Evolutionary conservation across 2,797 vertebrate species (phyloP), one percentile per base, ranked within the genome.

Genomic region (Pogonophryne albipinna): DNA sequence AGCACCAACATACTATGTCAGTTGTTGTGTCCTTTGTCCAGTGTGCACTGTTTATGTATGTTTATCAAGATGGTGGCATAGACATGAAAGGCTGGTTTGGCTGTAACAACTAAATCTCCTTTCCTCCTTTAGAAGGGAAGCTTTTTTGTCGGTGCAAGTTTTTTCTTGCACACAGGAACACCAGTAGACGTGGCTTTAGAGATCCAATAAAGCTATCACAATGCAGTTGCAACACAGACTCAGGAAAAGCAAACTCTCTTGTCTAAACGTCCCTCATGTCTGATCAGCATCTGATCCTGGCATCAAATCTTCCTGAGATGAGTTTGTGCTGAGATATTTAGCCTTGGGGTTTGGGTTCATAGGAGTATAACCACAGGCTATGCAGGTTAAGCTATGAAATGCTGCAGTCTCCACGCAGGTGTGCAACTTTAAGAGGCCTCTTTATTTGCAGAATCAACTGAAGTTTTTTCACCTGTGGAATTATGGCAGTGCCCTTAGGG

Each of bases 61-160:
- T 87, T 91, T 88, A 90, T 89, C 84, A 88, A 85, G 89, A 93
- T 93, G 84, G 78, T 74, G 83, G 84, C 66, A 67, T 70, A 80
- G 80, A 87, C 88, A 85, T 77, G 79, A 84, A 92, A 85, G 73
- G 79, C 50, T 53, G 53, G 76, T 80, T 85, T 42, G 68, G 51
- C 78, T 85, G 56, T 58, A 66, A 80, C 71, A 78, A 66, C 57
- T 65, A 76, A 83, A 76, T 86, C 71, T 90, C 72, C 76, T 87
- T 52, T 83, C 62, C 76, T 74, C 50, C 53, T 85, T 73, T 52
- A 59, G 69, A 83, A 60, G 58, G 78, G 74, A 47, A 76, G 66
- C 57, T 86, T 79, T 87, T 89, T 79, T 65, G 67, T 83, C 49
- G 0, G 68, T 86, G 84, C 88, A 90, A 75, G 90, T 91, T 92